Evolutionary conservation across 2,113 vertebrate species (phyloP), one percentile per base, ranked within the genome.

Genomic region (Python bivittatus): DNA sequence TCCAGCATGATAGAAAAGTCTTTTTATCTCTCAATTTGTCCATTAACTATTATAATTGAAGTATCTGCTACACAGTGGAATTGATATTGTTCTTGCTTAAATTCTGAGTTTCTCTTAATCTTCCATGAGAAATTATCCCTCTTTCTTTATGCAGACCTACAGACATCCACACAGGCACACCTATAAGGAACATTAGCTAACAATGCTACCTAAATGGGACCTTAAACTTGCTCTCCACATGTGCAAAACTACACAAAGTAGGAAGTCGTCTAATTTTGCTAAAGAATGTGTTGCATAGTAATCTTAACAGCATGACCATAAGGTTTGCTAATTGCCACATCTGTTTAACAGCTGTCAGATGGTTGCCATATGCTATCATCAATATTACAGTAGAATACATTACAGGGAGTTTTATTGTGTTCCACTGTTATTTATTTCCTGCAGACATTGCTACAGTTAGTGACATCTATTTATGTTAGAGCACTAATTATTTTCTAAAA

Each of bases 301-400:
- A 97, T 95, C 96, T 91, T 94, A 97, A 94, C 97, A 97, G 97
- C 97, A 88, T 95, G 97, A 93, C 98, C 97, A 98, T 97, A 97
- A 98, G 97, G 98, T 97, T 97, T 97, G 98, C 98, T 98, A 98
- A 98, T 98, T 98, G 98, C 97, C 97, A 98, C 98, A 98, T 98
- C 97, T 98, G 98, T 96, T 97, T 96, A 97, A 94, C 97, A 98
- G 97, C 97, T 98, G 97, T 98, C 98, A 98, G 98, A 97, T 97
- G 97, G 96, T 97, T 97, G 97, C 97, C 98, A 97, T 97, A 97
- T 97, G 98, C 97, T 96, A 94, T 97, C 96, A 97, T 98, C 97
- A 97, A 97, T 98, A 97, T 97, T 97, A 91, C 97, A 97, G 96
- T 95, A 27, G 95, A 97, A 96, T 72, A 88, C 97, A 96, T 97